phyloP scores from a whole-genome alignment of 2,888 invertebrate genomes.

The Tuberolachnus salignus region DNA sequence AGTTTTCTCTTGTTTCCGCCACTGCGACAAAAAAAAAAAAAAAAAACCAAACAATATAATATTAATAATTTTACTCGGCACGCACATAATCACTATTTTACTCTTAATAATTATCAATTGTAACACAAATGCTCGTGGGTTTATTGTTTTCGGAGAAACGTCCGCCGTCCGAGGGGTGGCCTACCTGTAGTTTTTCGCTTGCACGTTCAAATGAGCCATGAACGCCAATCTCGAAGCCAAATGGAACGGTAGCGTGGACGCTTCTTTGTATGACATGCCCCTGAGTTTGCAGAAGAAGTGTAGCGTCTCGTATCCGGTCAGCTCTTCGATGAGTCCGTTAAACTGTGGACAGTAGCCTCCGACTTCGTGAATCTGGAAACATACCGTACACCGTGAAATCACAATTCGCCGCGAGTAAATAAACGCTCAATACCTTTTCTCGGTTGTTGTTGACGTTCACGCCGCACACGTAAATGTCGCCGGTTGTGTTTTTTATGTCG shows the following conservation, averaged over 20 bases:
- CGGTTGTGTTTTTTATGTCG: conserved; percentile 74
- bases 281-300: conserved; percentile 71
- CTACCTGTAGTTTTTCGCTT: conserved; percentile 68
- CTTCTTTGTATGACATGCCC: conserved; percentile 64
- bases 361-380: conserved; percentile 59
- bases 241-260: conserved; percentile 47
- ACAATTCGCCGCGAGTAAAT: background rate
- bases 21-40: conserved; percentile 19
- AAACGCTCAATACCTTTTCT: conserved; percentile 18
- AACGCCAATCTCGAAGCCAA: conserved; percentile 56
- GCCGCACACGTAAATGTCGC: conserved; percentile 72
- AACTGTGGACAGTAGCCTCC: conserved; percentile 79
- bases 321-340: conserved; percentile 74
- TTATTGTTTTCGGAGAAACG: too few relatives aligned
- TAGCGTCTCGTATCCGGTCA: conserved; percentile 75
- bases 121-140: too few relatives aligned
- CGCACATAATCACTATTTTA: too few relatives aligned
- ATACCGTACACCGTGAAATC: background rate
- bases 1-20: conserved; percentile 78
- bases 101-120: too few relatives aligned
- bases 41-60: too few relatives aligned
- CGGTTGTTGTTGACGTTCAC: conserved; percentile 57
- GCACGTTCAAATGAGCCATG: conserved; percentile 56
- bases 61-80: too few relatives aligned
- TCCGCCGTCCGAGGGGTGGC: background rate